Conservation (phyloP, 2,113 vertebrate genomes). For the Cavia porcellus region DNA sequence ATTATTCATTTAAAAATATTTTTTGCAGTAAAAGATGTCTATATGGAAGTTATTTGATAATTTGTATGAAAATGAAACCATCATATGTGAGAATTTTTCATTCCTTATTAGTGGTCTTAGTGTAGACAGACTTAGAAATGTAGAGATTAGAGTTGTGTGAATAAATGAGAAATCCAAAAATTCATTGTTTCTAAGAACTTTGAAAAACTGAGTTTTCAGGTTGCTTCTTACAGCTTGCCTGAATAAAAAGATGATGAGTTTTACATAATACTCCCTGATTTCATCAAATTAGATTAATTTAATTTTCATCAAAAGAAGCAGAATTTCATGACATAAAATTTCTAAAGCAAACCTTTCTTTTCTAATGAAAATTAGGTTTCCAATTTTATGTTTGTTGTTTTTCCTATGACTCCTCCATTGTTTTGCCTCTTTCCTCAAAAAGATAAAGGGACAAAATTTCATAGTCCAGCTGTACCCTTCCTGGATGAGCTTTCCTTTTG, state of each 20-base stretch:
- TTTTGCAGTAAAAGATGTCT: background rate
- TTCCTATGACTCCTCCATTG: background rate
- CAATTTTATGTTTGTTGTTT: background rate
- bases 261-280: background rate
- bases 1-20: background rate
- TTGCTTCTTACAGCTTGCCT: background rate
- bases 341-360: background rate
- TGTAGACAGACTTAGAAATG: slow-evolving; percentile 5
- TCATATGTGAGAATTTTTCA: background rate
- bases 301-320: background rate
- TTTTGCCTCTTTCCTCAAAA: background rate
- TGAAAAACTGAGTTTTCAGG: background rate
- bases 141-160: background rate
- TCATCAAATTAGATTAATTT: no score
- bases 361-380: background rate
- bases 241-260: background rate
- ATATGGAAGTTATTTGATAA: background rate
- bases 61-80: background rate
- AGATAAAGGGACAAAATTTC: background rate
- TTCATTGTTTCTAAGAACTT: background rate
- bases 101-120: slow-evolving; percentile 5
- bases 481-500: background rate
- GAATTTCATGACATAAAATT: background rate
- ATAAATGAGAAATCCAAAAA: background rate
- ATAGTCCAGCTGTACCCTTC: background rate